Evolutionary conservation across 2,113 vertebrate genomes (phyloP).

Genomic region (Chrysochloris asiatica): DNA sequence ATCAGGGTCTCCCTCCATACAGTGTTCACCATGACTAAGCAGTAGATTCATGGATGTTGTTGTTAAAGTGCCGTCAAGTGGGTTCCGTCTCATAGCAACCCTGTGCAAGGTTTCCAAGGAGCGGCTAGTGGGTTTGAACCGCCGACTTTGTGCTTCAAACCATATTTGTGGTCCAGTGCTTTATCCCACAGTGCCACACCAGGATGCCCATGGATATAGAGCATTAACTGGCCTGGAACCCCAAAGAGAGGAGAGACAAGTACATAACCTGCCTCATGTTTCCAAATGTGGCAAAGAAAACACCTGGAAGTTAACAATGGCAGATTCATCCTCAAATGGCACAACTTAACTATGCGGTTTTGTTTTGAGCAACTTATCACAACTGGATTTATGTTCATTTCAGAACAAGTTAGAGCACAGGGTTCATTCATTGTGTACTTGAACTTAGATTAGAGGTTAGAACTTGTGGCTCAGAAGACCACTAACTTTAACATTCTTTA

Average conservation of each 20-base stretch:
- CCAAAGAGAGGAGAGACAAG: not conserved
- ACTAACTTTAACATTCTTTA: slow-evolving; percentile 27
- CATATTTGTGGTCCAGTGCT: too few species aligned
- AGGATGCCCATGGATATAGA: too few species aligned
- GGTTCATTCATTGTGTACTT: not conserved
- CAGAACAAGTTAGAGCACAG: not conserved
- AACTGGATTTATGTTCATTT: slow-evolving; percentile 35
- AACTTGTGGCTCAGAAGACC: not conserved
- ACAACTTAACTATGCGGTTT: not conserved
- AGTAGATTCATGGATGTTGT: not conserved
- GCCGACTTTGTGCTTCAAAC: too few species aligned
- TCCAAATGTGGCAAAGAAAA: not conserved
- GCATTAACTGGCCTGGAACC: not conserved
- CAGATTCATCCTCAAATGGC: not conserved
- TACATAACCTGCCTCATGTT: not conserved
- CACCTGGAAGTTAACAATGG: not conserved
- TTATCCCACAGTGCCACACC: too few species aligned
- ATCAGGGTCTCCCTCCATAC: not conserved
- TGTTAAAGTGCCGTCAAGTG: too few species aligned
- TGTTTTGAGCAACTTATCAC: not conserved
- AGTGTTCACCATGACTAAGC: too few species aligned
- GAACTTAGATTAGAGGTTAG: slow-evolving; percentile 38
- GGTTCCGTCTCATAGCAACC: too few species aligned
- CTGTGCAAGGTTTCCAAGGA: too few species aligned
- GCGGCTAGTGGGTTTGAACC: too few species aligned